A percentile compares a stretch with the other conserved stretches of the same genome.
phyloP scores from a whole-genome alignment of 30 jellyfish, hydroid and myxozoan species.

The Euphysa ruthae region DNA sequence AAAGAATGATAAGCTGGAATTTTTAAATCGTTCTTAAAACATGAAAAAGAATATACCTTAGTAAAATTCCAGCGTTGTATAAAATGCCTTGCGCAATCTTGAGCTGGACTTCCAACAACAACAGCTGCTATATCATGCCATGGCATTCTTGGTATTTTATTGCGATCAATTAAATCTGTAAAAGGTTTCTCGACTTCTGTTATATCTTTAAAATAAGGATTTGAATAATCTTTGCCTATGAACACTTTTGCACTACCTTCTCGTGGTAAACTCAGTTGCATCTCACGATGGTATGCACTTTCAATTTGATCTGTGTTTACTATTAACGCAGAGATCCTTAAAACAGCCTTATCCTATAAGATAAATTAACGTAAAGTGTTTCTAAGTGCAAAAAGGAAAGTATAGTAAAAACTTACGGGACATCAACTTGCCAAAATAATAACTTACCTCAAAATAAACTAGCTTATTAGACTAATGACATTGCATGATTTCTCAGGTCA shows the following conservation, averaged over 20 bases:
- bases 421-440: no score
- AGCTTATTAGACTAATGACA: no score
- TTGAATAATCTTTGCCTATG: slow-evolving; percentile 80
- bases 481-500: no score
- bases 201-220: slow-evolving; percentile 65
- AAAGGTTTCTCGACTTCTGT: slow-evolving; percentile 64
- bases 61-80: slow-evolving; percentile 85
- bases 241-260: slow-evolving; percentile 29
- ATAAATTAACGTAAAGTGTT: background rate
- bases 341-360: slow-evolving; percentile 54
- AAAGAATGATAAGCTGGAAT: no score
- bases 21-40: no score
- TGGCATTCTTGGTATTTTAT: slow-evolving; percentile 76
- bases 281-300: slow-evolving; percentile 22
- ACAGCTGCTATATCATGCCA: slow-evolving; percentile 92
- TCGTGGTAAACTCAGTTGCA: slow-evolving; percentile 14
- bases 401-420: no score
- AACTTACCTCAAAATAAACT: no score
- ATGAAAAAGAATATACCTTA: slow-evolving; percentile 71
- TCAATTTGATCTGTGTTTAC: slow-evolving; percentile 40
- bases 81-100: slow-evolving; percentile 88
- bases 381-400: no score
- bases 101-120: slow-evolving; percentile 70
- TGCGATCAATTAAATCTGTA: slow-evolving; percentile 65
- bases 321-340: slow-evolving; percentile 29